These are phyloP conservation scores for Apantesis nais DNA, from an alignment of 2,888 invertebrate genomes.

Conservation along the genomic window DNA sequence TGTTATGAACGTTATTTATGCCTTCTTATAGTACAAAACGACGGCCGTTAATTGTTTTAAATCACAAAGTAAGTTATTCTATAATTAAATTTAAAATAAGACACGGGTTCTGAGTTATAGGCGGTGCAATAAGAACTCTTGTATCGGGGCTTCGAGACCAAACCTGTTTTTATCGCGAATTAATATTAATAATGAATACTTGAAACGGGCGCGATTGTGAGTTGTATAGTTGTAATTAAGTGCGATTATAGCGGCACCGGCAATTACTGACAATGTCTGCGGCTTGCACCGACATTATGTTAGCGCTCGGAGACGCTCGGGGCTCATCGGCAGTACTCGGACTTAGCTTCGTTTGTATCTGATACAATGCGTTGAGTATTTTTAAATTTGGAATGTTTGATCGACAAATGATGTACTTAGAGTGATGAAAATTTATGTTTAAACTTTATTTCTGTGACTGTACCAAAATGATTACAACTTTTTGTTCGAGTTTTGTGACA, in stretches of 20 bases:
- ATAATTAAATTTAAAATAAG: slow-evolving; percentile 59
- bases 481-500: slow-evolving; percentile 30
- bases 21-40: slow-evolving; percentile 31
- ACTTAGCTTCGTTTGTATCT: slow-evolving; percentile 24
- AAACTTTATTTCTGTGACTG: slow-evolving; percentile 30
- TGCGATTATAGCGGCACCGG: slow-evolving; percentile 76
- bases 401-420: slow-evolving; percentile 21
- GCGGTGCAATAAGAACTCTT: slow-evolving; percentile 47
- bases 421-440: slow-evolving; percentile 22
- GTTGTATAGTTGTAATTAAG: slow-evolving; percentile 81
- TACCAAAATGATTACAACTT: slow-evolving; percentile 26
- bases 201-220: slow-evolving; percentile 78
- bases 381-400: slow-evolving; percentile 39
- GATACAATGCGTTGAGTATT: slow-evolving; percentile 33
- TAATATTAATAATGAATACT: slow-evolving; percentile 82
- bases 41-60: slow-evolving; percentile 44
- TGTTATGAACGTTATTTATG: slow-evolving; percentile 9
- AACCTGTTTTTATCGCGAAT: slow-evolving; percentile 79
- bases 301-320: slow-evolving; percentile 46
- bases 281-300: slow-evolving; percentile 56
- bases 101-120: slow-evolving; percentile 56
- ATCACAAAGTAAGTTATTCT: slow-evolving; percentile 53
- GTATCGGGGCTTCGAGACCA: slow-evolving; percentile 57
- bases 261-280: slow-evolving; percentile 75
- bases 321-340: slow-evolving; percentile 33